These are phyloP conservation scores for Mus spretus DNA, from an alignment of 2,797 vertebrate genomes.

Conservation along the genomic window DNA sequence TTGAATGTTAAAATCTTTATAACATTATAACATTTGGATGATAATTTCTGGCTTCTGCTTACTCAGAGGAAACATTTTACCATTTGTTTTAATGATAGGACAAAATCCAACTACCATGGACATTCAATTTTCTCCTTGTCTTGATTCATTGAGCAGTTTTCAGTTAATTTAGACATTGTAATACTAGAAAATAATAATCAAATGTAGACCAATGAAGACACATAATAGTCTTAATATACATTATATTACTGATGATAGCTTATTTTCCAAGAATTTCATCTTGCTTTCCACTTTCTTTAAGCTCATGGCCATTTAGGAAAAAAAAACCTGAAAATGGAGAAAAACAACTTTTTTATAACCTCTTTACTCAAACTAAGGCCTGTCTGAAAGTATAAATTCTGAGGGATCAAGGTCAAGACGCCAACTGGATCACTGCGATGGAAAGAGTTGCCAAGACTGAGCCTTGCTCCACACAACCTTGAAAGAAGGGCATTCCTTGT, in stretches of 20 bases:
- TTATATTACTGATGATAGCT: neutral
- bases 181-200: neutral
- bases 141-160: neutral
- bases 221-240: neutral
- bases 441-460: neutral
- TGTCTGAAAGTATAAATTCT: neutral
- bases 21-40: neutral
- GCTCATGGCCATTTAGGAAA: conserved; percentile 17
- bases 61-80: conserved; percentile 13
- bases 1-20: neutral
- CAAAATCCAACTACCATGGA: neutral
- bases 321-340: neutral
- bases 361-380: neutral
- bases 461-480: neutral
- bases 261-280: conserved; percentile 57
- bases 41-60: conserved; percentile 26
- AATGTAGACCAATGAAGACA: neutral
- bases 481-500: neutral
- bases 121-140: conserved; percentile 7
- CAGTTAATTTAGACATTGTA: conserved; percentile 11
- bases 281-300: conserved; percentile 38
- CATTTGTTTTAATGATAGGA: neutral
- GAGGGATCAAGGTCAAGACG: neutral
- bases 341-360: neutral
- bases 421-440: neutral